phyloP scores from a whole-genome alignment of 2,113 vertebrate genomes.

The Donacobius atricapilla region DNA sequence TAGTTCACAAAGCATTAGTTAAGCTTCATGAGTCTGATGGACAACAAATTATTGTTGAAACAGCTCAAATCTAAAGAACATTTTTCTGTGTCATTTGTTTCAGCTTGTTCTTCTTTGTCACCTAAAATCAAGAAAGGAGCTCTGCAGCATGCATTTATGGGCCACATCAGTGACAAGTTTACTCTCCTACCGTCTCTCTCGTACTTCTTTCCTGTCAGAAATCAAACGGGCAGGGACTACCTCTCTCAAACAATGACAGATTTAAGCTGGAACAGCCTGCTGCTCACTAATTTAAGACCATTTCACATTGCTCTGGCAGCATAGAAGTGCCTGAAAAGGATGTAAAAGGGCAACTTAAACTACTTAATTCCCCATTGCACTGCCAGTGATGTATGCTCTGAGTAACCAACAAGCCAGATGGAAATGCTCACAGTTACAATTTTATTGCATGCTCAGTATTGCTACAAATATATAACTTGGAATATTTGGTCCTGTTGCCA shows the following conservation, averaged over 20 bases:
- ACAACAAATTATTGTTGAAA: conserved; percentile 71
- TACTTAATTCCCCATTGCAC: neutral
- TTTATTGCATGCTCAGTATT: neutral
- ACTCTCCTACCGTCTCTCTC: neutral
- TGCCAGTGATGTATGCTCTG: neutral
- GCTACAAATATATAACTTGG: neutral
- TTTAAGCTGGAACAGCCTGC: neutral
- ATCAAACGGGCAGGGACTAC: neutral
- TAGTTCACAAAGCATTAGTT: conserved; percentile 66
- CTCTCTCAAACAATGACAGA: neutral
- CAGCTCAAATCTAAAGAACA: conserved; percentile 51
- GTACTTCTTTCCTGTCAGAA: neutral
- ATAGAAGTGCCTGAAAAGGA: neutral
- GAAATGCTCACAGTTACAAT: neutral
- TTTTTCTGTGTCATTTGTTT: conserved; percentile 67
- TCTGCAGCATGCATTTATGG: neutral
- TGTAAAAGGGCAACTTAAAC: neutral
- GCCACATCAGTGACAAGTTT: neutral
- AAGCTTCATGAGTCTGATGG: conserved; percentile 61
- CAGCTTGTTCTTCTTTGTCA: conserved; percentile 45
- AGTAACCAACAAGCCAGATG: neutral
- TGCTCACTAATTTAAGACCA: neutral
- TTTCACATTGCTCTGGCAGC: neutral
- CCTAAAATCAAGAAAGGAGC: conserved; percentile 15
- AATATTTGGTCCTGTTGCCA: neutral